Evolutionary conservation across 2,888 invertebrate species (phyloP).

Genomic region (Digitonthophagus gazella): DNA sequence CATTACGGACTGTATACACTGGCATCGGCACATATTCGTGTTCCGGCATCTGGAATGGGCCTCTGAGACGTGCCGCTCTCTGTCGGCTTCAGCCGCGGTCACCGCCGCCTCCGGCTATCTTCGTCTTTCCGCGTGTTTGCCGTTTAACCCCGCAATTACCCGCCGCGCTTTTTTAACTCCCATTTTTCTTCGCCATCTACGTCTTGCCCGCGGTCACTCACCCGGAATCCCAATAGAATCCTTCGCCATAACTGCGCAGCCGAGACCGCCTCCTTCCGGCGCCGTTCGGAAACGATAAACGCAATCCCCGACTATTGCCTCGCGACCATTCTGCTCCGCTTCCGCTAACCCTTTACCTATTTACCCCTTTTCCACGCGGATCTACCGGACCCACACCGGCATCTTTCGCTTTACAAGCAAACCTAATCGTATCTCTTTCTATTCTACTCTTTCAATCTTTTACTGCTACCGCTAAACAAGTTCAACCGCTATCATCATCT

Average conservation of each 20-base stretch:
- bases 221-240: background rate
- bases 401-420: background rate
- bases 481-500: background rate
- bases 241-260: background rate
- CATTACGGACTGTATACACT: constrained; percentile 47
- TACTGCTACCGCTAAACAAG: background rate
- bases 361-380: background rate
- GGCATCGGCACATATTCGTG: constrained; percentile 43
- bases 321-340: background rate
- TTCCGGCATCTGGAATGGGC: constrained; percentile 39
- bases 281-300: background rate
- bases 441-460: background rate
- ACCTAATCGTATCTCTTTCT: background rate
- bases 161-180: background rate
- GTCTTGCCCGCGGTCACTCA: background rate
- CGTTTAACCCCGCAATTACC: constrained; percentile 41
- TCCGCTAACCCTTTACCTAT: background rate
- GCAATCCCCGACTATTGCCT: background rate
- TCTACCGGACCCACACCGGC: background rate
- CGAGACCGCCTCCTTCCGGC: background rate
- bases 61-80: constrained; percentile 40
- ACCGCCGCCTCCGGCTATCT: constrained; percentile 30
- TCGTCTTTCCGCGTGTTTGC: constrained; percentile 38
- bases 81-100: constrained; percentile 33
- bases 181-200: background rate